Conservation (phyloP, 2,888 invertebrate genomes). For the Pammene fasciana region DNA sequence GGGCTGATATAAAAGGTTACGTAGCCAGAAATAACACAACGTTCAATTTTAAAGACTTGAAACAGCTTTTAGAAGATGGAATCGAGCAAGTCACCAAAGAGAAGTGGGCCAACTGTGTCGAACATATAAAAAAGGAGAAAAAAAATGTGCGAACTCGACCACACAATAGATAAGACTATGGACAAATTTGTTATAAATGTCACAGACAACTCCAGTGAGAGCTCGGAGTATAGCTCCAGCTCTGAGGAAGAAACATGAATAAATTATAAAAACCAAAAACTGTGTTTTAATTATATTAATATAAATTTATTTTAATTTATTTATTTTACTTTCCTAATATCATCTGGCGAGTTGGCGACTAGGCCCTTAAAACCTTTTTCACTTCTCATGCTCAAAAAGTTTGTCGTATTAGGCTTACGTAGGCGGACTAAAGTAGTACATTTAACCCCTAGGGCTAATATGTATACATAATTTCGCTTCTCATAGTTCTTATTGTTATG, state of each 20-base stretch:
- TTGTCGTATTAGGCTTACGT: no score
- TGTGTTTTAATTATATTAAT: background rate
- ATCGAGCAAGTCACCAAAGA: slow-evolving; percentile 13
- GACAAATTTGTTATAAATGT: slow-evolving; percentile 12
- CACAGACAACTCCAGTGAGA: no score
- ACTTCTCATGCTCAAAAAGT: background rate
- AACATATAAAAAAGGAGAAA: slow-evolving; percentile 13
- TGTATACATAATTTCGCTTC: no score
- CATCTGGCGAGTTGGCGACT: slow-evolving; percentile 6
- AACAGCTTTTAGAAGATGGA: slow-evolving; percentile 27
- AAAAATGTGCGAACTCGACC: background rate
- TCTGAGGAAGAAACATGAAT: slow-evolving; percentile 1
- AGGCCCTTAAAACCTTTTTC: background rate
- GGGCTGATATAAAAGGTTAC: slow-evolving; percentile 30
- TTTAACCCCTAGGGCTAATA: no score
- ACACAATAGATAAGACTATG: background rate
- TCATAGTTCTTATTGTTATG: no score
- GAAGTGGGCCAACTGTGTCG: no score
- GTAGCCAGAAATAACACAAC: slow-evolving; percentile 27
- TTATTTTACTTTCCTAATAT: background rate
- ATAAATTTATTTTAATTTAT: no score
- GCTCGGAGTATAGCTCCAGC: slow-evolving; percentile 5
- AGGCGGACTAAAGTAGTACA: no score
- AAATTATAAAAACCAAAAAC: background rate
- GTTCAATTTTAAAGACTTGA: slow-evolving; percentile 25